These are phyloP conservation scores for Leptodirus hochenwartii DNA, from an alignment of 2,888 invertebrate genomes.

Conservation along the genomic window DNA sequence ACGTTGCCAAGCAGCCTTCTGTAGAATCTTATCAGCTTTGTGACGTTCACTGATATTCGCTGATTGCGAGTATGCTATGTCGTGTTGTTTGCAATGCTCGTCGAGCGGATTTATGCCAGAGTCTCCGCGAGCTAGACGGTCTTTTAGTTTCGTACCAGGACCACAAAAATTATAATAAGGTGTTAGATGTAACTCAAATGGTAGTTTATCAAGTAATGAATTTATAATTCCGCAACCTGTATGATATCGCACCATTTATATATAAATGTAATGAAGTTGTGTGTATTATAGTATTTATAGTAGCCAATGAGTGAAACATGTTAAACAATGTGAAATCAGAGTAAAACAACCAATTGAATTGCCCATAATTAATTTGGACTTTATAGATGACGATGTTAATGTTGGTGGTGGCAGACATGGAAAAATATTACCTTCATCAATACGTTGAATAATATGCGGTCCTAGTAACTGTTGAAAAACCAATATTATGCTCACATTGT, in stretches of 20 bases:
- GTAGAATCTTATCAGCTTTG: conserved; percentile 20
- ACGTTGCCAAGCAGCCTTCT: conserved; percentile 18
- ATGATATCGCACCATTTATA: too few relatives aligned
- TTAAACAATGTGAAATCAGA: too few relatives aligned
- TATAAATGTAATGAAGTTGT: too few relatives aligned
- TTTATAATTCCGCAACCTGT: conserved; percentile 13
- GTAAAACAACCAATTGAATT: too few relatives aligned
- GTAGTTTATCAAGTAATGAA: conserved; percentile 14
- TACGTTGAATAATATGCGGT: too few relatives aligned
- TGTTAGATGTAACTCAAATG: conserved; percentile 14
- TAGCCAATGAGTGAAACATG: too few relatives aligned
- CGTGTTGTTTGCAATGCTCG: conserved; percentile 19
- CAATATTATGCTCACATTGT: conserved; percentile 19
- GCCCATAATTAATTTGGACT: too few relatives aligned
- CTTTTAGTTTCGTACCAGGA: conserved; percentile 15
- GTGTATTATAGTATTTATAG: too few relatives aligned
- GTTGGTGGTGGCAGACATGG: too few relatives aligned
- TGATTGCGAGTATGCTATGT: conserved; percentile 17
- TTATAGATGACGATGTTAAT: too few relatives aligned
- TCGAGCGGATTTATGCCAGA: conserved; percentile 19
- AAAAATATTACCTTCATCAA: too few relatives aligned
- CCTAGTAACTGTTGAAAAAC: conserved; percentile 23
- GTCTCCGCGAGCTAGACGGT: conserved; percentile 19
- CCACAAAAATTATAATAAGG: conserved; percentile 16
- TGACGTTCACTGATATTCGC: conserved; percentile 15